Evolutionary conservation across 2,113 vertebrate genomes (phyloP).

Genomic region (Silurus asotus): DNA sequence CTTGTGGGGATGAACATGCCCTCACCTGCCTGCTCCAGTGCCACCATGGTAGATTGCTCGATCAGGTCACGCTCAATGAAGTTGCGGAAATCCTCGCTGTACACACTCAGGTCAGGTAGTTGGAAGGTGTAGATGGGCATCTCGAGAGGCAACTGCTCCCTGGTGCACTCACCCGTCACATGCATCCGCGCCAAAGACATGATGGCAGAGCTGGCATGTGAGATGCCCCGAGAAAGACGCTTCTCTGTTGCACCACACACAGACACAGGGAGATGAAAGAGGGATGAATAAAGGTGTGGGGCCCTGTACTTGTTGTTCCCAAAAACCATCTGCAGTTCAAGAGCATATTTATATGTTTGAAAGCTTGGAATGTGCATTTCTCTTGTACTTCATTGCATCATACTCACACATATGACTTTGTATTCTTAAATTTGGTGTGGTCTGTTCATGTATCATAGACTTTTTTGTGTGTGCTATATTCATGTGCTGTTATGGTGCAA

Average conservation of each 20-base stretch:
- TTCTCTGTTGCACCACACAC: constrained; percentile 77
- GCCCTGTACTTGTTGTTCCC: not conserved
- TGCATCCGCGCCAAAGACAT: constrained; percentile 94
- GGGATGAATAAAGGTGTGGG: not conserved
- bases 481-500: not conserved
- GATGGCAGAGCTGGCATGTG: constrained; percentile 98
- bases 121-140: constrained; percentile 99
- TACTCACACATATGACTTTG: not conserved
- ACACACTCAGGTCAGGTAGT: constrained; percentile 94
- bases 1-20: not conserved
- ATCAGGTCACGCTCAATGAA: constrained; percentile 97
- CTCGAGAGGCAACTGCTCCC: constrained; percentile 92
- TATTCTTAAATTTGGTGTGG: not conserved
- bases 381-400: not conserved
- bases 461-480: not conserved
- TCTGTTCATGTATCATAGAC: not conserved
- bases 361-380: not conserved
- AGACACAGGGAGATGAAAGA: not conserved
- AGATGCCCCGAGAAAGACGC: constrained; percentile 95
- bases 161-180: constrained; percentile 90
- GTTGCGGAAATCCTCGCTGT: constrained; percentile 96
- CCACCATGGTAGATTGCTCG: constrained; percentile 96
- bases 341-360: not conserved
- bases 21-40: constrained; percentile 95
- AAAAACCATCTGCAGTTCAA: not conserved